Conservation (phyloP, 2,888 invertebrate species). For the Neoitamus cyanurus region DNA sequence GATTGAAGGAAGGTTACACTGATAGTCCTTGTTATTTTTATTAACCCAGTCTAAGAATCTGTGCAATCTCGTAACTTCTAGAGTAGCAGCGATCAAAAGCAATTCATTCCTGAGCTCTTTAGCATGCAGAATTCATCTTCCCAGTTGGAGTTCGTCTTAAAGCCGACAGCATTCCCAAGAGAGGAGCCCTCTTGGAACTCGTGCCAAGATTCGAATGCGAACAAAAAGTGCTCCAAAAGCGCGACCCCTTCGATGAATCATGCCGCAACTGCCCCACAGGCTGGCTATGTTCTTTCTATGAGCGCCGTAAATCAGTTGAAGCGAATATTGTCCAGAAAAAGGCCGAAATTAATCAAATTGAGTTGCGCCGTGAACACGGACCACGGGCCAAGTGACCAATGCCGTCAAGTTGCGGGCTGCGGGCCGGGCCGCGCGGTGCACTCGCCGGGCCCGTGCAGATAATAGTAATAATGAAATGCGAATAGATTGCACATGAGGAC, state of each 20-base stretch:
- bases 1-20: too few species aligned
- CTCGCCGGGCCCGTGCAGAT: neutral
- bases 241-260: neutral
- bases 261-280: neutral
- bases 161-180: neutral
- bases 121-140: neutral
- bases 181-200: neutral
- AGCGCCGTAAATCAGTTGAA: neutral
- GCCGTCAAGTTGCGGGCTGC: neutral
- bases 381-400: neutral
- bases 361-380: neutral
- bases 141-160: neutral
- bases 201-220: neutral
- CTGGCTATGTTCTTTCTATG: neutral
- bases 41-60: too few species aligned
- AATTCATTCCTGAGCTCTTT: neutral
- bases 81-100: too few species aligned
- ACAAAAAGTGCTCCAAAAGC: neutral
- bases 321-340: neutral
- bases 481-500: constrained; percentile 47
- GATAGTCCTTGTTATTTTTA: too few species aligned
- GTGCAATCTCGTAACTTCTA: too few species aligned
- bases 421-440: neutral
- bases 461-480: constrained; percentile 9
- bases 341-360: constrained; percentile 23